phyloP scores from a whole-genome alignment of 2,797 vertebrate genomes.

The Anguilla megastoma region DNA sequence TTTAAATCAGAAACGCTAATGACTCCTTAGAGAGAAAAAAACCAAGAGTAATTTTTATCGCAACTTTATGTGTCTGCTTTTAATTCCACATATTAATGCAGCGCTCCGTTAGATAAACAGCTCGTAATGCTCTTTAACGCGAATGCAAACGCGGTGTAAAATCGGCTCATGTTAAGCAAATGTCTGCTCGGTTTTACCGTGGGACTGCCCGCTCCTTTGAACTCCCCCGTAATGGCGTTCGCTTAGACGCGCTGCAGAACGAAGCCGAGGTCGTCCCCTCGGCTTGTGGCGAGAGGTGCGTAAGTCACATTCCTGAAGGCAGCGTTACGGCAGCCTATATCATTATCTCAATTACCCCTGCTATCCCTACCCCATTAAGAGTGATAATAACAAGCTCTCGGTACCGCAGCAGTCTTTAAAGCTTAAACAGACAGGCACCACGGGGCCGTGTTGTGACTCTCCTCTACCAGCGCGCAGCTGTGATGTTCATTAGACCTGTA shows the following conservation, averaged over 20 bases:
- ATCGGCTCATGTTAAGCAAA: not conserved
- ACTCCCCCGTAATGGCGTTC: conserved; percentile 33
- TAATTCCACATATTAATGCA: not conserved
- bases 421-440: conserved; percentile 21
- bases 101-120: not conserved
- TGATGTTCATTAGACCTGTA: not conserved
- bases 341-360: conserved; percentile 43
- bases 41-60: not conserved
- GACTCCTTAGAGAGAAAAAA: not conserved
- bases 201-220: not conserved
- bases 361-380: conserved; percentile 46
- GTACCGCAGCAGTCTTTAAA: conserved; percentile 30
- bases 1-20: not conserved
- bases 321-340: conserved; percentile 45
- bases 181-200: not conserved
- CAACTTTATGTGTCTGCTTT: not conserved
- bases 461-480: too few species aligned
- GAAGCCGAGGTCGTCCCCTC: conserved; percentile 73
- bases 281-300: conserved; percentile 54
- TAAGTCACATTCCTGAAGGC: conserved; percentile 51
- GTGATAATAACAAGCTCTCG: conserved; percentile 34
- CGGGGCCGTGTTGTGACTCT: not conserved
- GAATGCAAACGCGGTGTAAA: not conserved
- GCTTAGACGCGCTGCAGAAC: conserved; percentile 60
- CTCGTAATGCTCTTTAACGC: not conserved